phyloP scores from a whole-genome alignment of 2,113 vertebrate species.

The Nothobranchius furzeri region DNA sequence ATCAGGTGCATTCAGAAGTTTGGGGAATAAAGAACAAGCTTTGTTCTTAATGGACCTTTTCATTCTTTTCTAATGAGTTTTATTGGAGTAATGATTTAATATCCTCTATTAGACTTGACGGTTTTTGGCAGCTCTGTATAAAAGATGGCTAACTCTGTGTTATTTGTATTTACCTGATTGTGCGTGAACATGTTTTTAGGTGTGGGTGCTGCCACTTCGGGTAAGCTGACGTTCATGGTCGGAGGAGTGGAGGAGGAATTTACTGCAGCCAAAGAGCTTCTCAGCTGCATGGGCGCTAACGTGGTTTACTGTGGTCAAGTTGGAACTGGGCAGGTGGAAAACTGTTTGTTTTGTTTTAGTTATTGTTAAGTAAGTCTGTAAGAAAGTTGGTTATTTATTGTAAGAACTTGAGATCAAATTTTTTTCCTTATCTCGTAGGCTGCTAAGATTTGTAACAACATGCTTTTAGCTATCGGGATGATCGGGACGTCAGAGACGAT shows the following conservation, averaged over 20 bases:
- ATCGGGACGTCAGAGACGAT: constrained; percentile 96
- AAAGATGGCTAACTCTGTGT: not conserved
- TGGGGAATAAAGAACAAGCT: too few species aligned
- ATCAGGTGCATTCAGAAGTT: too few species aligned
- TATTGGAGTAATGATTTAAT: too few species aligned
- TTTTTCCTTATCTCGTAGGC: constrained; percentile 75
- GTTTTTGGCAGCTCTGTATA: too few species aligned
- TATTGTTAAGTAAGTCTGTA: too few species aligned
- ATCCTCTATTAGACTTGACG: too few species aligned
- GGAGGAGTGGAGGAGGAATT: constrained; percentile 95
- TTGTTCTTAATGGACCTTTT: too few species aligned
- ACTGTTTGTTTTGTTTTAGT: too few species aligned
- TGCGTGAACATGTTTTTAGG: constrained; percentile 73
- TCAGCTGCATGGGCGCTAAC: constrained; percentile 95
- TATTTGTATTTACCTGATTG: not conserved
- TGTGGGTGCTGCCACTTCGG: constrained; percentile 93
- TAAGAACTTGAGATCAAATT: not conserved
- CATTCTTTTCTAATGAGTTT: too few species aligned
- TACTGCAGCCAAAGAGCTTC: constrained; percentile 90
- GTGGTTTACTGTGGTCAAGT: constrained; percentile 95
- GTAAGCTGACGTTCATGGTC: constrained; percentile 98
- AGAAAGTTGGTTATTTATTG: not conserved
- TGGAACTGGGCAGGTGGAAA: constrained; percentile 92
- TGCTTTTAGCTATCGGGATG: constrained; percentile 97
- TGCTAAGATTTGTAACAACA: constrained; percentile 99